phyloP scores from a whole-genome alignment of 92 coral and sea anemone genomes.

The Pocillopora grandis region DNA sequence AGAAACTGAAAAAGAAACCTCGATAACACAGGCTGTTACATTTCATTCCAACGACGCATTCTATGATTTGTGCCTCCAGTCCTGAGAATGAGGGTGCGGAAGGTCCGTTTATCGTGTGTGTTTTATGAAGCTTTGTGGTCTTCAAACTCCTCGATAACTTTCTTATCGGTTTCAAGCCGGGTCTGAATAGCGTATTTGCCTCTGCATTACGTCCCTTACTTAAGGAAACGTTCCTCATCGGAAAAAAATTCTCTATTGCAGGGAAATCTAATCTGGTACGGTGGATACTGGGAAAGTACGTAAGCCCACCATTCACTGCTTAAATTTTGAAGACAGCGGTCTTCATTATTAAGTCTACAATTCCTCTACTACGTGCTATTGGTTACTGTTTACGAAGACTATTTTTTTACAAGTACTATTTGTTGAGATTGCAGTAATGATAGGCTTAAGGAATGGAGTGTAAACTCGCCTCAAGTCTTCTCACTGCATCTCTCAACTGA shows the following conservation, averaged over 20 bases:
- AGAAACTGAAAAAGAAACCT: conserved; percentile 55
- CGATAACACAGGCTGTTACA: conserved; percentile 6
- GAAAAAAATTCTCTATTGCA: background rate
- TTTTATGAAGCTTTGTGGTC: background rate
- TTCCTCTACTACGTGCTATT: too few relatives aligned
- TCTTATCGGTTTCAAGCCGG: too few relatives aligned
- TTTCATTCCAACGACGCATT: background rate
- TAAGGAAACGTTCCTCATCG: background rate
- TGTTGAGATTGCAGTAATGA: too few relatives aligned
- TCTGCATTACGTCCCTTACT: background rate
- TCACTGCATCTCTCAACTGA: too few relatives aligned
- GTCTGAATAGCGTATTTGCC: background rate
- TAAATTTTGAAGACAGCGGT: background rate
- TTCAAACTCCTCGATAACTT: too few relatives aligned
- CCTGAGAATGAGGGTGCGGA: background rate
- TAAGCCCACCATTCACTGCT: background rate
- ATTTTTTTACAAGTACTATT: too few relatives aligned
- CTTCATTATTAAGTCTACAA: background rate
- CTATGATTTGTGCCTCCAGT: background rate
- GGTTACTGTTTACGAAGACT: too few relatives aligned
- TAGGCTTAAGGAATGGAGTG: too few relatives aligned
- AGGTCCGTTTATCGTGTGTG: background rate
- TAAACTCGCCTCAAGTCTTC: too few relatives aligned
- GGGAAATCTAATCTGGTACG: background rate
- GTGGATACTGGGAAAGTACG: background rate